phyloP scores from a whole-genome alignment of 2,888 invertebrate genomes.

The Dynastes hyllus region DNA sequence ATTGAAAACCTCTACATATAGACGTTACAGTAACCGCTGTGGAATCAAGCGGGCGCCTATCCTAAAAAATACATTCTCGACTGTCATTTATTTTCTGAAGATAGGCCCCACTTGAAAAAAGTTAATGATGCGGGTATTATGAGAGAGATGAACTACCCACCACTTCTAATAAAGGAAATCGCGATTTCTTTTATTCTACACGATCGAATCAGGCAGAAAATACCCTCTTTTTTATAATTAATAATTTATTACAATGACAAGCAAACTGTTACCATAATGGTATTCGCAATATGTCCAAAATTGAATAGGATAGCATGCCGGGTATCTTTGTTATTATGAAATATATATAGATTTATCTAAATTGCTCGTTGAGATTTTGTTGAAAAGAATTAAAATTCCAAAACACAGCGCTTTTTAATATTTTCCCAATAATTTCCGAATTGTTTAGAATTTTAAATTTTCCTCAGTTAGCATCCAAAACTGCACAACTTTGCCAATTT shows the following conservation, averaged over 20 bases:
- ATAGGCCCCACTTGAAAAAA: conserved; percentile 15
- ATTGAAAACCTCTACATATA: conserved; percentile 10
- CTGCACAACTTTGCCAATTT: too few species aligned
- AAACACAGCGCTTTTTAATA: too few species aligned
- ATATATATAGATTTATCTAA: too few species aligned
- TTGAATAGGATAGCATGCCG: too few species aligned
- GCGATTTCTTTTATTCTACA: conserved; percentile 20
- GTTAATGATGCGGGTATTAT: conserved; percentile 41
- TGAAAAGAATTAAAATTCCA: too few species aligned
- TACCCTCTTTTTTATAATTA: conserved; percentile 16
- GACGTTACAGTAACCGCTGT: not conserved
- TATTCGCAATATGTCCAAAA: not conserved
- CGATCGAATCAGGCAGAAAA: conserved; percentile 1
- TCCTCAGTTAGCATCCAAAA: too few species aligned
- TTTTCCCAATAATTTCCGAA: too few species aligned
- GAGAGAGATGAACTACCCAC: conserved; percentile 12
- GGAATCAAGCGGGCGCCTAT: conserved; percentile 9
- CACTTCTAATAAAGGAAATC: conserved; percentile 34
- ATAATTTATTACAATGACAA: conserved; percentile 44
- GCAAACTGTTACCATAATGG: conserved; percentile 25
- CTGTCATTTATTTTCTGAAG: conserved; percentile 35
- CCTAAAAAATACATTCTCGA: conserved; percentile 16
- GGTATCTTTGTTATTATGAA: too few species aligned
- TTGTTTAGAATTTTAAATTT: too few species aligned
- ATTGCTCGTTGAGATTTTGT: too few species aligned